Evolutionary conservation across 2,113 vertebrate genomes (phyloP).

Genomic region (Alexandromys fortis): DNA sequence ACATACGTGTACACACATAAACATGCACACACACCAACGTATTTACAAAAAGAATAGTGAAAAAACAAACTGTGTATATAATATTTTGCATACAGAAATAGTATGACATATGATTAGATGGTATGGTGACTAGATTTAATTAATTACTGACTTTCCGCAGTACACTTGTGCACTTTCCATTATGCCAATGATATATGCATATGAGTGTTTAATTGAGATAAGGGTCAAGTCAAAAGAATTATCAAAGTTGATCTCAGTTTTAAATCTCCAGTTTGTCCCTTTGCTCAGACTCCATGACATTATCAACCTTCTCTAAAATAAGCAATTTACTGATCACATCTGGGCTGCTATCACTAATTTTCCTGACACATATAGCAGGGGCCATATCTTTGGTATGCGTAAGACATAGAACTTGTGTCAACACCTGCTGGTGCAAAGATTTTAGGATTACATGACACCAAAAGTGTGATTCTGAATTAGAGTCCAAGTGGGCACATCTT

Average conservation of each 20-base stretch:
- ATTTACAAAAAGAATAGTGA: background rate
- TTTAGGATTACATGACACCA: background rate
- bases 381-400: background rate
- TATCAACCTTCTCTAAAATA: background rate
- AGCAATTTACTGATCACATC: background rate
- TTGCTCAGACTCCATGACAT: background rate
- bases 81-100: background rate
- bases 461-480: background rate
- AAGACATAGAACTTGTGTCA: background rate
- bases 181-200: background rate
- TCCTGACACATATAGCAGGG: background rate
- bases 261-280: background rate
- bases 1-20: background rate
- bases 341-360: background rate
- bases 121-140: background rate
- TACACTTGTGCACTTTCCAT: background rate
- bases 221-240: background rate
- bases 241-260: background rate
- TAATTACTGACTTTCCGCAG: background rate
- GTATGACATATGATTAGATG: background rate
- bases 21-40: background rate
- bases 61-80: background rate
- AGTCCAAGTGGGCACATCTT: background rate
- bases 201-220: background rate
- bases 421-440: background rate